Conservation (phyloP, 2,888 invertebrate species). For the Rhimphoctona megacephalus region DNA sequence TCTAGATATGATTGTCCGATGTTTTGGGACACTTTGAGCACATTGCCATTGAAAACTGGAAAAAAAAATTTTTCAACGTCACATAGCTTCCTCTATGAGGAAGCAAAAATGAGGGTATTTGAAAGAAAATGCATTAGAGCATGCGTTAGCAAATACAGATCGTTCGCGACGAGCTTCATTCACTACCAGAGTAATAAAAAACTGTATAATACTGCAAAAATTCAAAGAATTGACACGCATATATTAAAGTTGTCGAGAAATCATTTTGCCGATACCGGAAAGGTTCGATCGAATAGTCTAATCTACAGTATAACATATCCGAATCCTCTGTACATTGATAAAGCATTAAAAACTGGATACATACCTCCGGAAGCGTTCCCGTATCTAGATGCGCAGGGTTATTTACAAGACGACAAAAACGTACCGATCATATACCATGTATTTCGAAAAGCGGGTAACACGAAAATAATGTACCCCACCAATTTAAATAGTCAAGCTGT, state of each 20-base stretch:
- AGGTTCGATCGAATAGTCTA: slow-evolving; percentile 4
- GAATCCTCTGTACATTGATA: not conserved
- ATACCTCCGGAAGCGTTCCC: slow-evolving; percentile 54
- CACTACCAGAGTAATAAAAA: slow-evolving; percentile 54
- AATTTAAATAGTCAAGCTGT: not conserved
- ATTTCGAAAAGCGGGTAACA: slow-evolving; percentile 22
- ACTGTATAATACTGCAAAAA: slow-evolving; percentile 51
- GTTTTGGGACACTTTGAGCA: no score
- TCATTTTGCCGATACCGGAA: slow-evolving; percentile 33
- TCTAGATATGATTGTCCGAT: no score
- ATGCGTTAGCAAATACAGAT: slow-evolving; percentile 32
- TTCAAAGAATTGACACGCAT: slow-evolving; percentile 53
- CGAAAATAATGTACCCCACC: slow-evolving; percentile 19
- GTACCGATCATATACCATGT: slow-evolving; percentile 60
- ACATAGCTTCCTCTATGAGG: no score
- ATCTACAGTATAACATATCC: not conserved
- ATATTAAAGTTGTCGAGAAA: slow-evolving; percentile 56
- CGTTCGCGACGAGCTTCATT: slow-evolving; percentile 5
- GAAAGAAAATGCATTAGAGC: slow-evolving; percentile 49
- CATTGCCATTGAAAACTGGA: no score
- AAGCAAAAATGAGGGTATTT: slow-evolving; percentile 20
- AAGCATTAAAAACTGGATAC: slow-evolving; percentile 25
- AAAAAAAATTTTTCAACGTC: no score
- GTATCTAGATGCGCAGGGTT: slow-evolving; percentile 23
- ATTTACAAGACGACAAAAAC: slow-evolving; percentile 53